Percentiles rank a stretch among this genome's conserved stretches.
Conservation (phyloP, 2,888 invertebrate species). For the Clitarchus hookeri region DNA sequence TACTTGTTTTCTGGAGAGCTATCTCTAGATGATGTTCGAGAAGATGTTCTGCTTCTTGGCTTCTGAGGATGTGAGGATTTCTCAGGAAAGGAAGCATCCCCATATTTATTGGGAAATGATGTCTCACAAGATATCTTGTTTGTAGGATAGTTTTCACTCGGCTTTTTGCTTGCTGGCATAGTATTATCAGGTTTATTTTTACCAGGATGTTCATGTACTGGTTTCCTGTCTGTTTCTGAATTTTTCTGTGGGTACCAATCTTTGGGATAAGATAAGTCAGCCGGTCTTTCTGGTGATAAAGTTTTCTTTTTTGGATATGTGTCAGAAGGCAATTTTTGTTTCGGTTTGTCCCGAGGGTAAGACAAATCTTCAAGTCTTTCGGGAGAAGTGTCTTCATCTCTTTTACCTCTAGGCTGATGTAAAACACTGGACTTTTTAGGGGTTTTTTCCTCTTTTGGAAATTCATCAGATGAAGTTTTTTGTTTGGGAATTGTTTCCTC, state of each 20-base stretch:
- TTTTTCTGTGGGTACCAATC: no score
- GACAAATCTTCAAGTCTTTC: slow-evolving; percentile 39
- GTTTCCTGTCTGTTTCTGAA: no score
- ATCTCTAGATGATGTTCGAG: background rate
- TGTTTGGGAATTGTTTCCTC: background rate
- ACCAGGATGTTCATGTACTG: no score
- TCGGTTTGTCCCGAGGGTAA: slow-evolving; percentile 23
- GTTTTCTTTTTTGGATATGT: background rate
- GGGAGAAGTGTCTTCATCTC: slow-evolving; percentile 12
- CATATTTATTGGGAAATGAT: no score
- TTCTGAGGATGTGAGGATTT: background rate
- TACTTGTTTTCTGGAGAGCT: slow-evolving; percentile 49
- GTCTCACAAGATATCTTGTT: background rate
- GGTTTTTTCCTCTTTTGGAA: background rate
- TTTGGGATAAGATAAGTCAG: no score
- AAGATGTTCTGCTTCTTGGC: slow-evolving; percentile 12
- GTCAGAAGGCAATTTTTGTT: background rate
- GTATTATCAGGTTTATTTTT: no score
- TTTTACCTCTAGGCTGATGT: background rate
- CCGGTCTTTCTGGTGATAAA: background rate
- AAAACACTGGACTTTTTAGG: background rate
- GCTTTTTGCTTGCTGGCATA: background rate
- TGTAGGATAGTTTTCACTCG: slow-evolving; percentile 3
- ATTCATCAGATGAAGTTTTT: background rate
- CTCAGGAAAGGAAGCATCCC: background rate